A percentile compares a stretch with the other conserved stretches of the same genome.
These are phyloP conservation scores for Artemia sp. DNA, from an alignment of 2,888 invertebrate species.

Conservation along the genomic window DNA sequence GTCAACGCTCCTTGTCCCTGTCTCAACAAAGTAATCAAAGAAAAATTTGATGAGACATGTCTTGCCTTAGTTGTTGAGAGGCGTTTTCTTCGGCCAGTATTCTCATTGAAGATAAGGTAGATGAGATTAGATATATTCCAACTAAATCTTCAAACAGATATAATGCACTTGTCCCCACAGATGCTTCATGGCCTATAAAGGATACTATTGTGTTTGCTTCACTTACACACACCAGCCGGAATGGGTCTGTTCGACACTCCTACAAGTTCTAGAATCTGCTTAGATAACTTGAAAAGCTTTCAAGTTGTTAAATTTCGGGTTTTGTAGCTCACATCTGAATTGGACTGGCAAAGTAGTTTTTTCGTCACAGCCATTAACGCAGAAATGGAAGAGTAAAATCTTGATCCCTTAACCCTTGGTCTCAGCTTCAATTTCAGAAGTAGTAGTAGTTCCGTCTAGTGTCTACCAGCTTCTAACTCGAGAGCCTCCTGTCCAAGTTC, in stretches of 20 bases:
- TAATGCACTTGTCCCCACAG: neutral
- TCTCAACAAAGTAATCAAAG: no score
- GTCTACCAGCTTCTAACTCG: conserved; percentile 6
- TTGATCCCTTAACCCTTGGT: neutral
- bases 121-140: no score
- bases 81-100: no score
- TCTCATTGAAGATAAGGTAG: no score
- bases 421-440: neutral
- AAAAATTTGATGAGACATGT: no score
- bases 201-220: no score
- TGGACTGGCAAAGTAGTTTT: conserved; percentile 6
- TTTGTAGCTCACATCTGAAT: neutral
- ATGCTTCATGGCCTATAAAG: neutral
- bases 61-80: no score
- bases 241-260: neutral
- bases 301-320: neutral
- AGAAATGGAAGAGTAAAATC: neutral
- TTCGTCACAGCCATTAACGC: neutral
- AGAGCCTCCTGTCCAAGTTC: neutral
- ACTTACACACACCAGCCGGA: no score
- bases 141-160: no score
- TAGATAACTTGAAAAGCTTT: neutral
- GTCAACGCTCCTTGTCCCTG: no score
- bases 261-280: neutral
- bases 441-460: neutral